A percentile compares a stretch with the other conserved stretches of the same genome.
These are phyloP conservation scores for Carassius carassius DNA, from an alignment of 2,113 vertebrate species.

Conservation along the genomic window DNA sequence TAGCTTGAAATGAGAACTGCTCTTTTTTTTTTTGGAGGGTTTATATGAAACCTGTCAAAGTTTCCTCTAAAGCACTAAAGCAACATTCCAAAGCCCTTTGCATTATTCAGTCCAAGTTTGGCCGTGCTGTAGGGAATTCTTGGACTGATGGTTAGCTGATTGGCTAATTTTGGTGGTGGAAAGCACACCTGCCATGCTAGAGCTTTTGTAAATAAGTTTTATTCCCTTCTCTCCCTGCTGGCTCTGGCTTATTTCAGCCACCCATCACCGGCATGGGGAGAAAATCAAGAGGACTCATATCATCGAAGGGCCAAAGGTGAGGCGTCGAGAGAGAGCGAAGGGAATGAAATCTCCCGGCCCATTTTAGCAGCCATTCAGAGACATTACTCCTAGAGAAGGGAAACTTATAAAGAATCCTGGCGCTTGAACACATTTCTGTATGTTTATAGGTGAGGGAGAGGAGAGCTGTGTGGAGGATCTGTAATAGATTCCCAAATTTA, in stretches of 20 bases:
- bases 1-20: neutral
- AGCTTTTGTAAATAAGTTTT: constrained; percentile 83
- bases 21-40: too few relatives aligned
- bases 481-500: constrained; percentile 84
- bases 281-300: constrained; percentile 84
- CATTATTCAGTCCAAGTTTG: constrained; percentile 51
- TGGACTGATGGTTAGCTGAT: constrained; percentile 77
- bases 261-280: constrained; percentile 76
- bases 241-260: constrained; percentile 85
- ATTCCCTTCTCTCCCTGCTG: constrained; percentile 79
- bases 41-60: neutral
- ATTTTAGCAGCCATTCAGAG: constrained; percentile 90
- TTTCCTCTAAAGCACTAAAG: neutral
- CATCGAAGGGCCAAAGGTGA: constrained; percentile 93
- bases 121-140: constrained; percentile 46
- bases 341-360: constrained; percentile 94
- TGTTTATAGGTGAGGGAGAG: constrained; percentile 81
- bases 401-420: constrained; percentile 84
- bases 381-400: constrained; percentile 86
- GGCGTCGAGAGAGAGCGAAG: constrained; percentile 89
- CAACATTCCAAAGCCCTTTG: constrained; percentile 33
- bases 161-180: constrained; percentile 79
- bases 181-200: constrained; percentile 76
- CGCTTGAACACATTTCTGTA: constrained; percentile 87
- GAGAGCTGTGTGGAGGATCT: constrained; percentile 69